A percentile compares a stretch with the other conserved stretches of the same genome.
phyloP scores from a whole-genome alignment of 2,797 vertebrate species.

The Falco naumanni region DNA sequence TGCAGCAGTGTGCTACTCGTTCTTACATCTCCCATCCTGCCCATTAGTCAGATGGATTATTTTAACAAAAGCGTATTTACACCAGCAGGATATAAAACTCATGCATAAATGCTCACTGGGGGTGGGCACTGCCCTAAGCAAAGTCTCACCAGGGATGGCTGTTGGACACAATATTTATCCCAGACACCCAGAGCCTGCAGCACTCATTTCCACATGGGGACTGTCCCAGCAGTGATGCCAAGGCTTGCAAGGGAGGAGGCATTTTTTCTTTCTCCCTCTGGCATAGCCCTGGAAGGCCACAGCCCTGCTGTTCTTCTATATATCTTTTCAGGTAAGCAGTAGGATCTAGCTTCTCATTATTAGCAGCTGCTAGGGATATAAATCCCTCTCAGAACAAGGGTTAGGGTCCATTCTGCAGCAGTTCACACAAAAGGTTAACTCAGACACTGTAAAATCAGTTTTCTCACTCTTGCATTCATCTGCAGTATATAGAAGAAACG shows the following conservation, averaged over 20 bases:
- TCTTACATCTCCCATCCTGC: not conserved
- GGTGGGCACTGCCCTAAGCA: not conserved
- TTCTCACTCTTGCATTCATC: not conserved
- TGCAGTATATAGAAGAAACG: not conserved
- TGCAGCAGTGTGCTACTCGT: not conserved
- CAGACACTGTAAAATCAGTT: not conserved
- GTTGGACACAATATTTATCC: not conserved
- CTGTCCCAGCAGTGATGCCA: not conserved
- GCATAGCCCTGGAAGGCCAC: not conserved
- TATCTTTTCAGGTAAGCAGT: not conserved
- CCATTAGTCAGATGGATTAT: not conserved
- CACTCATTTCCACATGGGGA: not conserved
- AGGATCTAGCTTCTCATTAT: not conserved
- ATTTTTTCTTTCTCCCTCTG: not conserved
- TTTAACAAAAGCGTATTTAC: slow-evolving; percentile 23
- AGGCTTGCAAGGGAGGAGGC: not conserved
- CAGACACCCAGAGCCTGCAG: slow-evolving; percentile 12
- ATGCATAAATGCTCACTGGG: not conserved
- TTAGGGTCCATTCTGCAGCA: not conserved
- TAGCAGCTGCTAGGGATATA: not conserved
- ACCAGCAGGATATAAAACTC: not conserved
- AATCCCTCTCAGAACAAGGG: not conserved
- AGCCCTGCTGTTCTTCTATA: not conserved
- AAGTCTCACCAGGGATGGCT: not conserved
- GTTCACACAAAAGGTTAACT: not conserved